phyloP scores from a whole-genome alignment of 2,797 vertebrate genomes.

The Melanotaenia pygmaea region DNA sequence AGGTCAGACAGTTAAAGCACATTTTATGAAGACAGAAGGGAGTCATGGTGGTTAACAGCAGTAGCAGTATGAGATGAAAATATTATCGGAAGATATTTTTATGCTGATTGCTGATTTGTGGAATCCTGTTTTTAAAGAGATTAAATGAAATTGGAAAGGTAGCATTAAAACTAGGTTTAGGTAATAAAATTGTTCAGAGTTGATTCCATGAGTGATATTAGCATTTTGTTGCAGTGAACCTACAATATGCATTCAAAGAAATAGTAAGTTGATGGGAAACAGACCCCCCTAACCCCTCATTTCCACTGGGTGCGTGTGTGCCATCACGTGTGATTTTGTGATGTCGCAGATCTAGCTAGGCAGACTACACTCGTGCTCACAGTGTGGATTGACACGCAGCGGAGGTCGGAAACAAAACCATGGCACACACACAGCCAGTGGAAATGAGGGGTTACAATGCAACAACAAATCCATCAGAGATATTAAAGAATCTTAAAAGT shows the following conservation, averaged over 20 bases:
- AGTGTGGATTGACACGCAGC: no score
- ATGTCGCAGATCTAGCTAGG: no score
- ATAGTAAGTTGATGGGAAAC: background rate
- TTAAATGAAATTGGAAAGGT: background rate
- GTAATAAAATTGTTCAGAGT: background rate
- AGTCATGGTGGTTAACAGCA: conserved; percentile 15
- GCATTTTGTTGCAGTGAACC: background rate
- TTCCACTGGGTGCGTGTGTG: no score
- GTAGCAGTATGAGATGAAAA: background rate
- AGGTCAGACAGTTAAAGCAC: conserved; percentile 10
- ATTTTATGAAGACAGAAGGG: conserved; percentile 18
- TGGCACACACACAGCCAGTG: no score
- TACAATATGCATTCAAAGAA: background rate
- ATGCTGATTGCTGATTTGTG: background rate
- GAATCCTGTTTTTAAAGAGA: background rate
- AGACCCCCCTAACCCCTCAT: background rate
- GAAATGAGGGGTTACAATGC: background rate
- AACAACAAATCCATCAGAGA: background rate
- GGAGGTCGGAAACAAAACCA: no score
- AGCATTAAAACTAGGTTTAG: background rate
- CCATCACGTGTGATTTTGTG: no score
- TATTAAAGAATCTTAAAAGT: background rate
- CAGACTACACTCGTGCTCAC: no score
- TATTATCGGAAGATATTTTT: background rate
- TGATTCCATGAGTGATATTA: background rate